These are phyloP conservation scores for Coilia nasus DNA, from an alignment of 2,797 vertebrate genomes.

Conservation along the genomic window DNA sequence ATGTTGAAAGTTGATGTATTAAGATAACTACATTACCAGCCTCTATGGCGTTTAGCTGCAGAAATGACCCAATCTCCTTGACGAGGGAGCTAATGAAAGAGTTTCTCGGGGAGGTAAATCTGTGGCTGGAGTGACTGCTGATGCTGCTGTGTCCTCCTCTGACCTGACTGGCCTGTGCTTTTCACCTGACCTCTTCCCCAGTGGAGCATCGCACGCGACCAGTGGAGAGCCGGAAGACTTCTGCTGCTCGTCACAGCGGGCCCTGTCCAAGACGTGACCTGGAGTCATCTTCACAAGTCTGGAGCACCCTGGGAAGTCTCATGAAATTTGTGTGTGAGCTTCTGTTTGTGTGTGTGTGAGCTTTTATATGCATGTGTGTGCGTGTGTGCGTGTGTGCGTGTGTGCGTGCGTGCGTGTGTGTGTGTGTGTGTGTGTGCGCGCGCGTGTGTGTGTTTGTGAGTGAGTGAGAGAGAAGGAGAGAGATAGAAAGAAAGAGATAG, in stretches of 20 bases:
- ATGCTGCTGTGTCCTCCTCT: neutral
- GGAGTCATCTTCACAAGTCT: neutral
- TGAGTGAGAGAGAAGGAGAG: neutral
- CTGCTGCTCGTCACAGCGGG: neutral
- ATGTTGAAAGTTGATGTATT: neutral
- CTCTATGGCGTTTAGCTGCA: neutral
- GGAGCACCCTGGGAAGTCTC: neutral
- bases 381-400: slow-evolving; percentile 8
- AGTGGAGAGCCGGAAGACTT: neutral
- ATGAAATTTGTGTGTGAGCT: neutral
- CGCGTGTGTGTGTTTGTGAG: neutral
- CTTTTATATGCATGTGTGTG: neutral
- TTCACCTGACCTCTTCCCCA: neutral
- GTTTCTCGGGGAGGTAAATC: neutral
- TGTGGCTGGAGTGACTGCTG: neutral
- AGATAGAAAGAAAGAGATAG: neutral
- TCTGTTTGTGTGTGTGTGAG: slow-evolving; percentile 18
- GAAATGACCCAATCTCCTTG: neutral
- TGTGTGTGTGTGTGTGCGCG: neutral
- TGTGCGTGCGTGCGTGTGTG: neutral
- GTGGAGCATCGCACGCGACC: neutral
- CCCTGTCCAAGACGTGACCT: neutral
- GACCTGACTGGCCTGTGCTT: neutral
- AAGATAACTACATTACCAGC: slow-evolving; percentile 6
- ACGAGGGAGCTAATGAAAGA: neutral